These are phyloP conservation scores for Seriola aureovittata DNA, from an alignment of 2,113 vertebrate species.

Conservation along the genomic window DNA sequence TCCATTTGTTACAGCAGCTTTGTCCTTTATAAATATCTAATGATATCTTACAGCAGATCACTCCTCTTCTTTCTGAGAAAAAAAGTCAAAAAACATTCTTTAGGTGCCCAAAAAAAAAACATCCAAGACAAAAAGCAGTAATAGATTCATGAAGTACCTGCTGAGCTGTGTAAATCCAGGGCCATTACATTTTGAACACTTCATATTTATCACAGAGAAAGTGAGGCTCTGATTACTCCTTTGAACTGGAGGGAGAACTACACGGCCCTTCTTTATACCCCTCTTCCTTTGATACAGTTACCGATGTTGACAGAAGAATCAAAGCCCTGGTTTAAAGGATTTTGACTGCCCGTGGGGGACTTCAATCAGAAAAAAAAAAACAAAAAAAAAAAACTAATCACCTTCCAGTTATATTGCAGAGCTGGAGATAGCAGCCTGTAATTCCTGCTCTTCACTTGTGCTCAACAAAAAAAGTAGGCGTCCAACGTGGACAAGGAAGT, in stretches of 20 bases:
- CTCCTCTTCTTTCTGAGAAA: background rate
- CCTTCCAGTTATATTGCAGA: slow-evolving; percentile 43
- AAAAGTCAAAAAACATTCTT: background rate
- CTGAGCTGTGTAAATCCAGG: background rate
- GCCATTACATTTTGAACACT: background rate
- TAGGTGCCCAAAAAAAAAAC: background rate
- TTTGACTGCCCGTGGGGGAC: slow-evolving; percentile 30
- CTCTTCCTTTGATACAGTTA: slow-evolving; percentile 39
- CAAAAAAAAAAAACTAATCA: slow-evolving; percentile 18
- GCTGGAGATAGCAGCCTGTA: slow-evolving; percentile 54
- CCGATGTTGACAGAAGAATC: slow-evolving; percentile 50
- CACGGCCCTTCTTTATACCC: slow-evolving; percentile 14
- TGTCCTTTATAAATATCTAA: background rate
- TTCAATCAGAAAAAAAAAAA: slow-evolving; percentile 49
- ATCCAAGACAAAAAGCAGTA: background rate
- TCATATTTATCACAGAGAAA: slow-evolving; percentile 6
- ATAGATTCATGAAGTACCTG: background rate
- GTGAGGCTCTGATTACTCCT: slow-evolving; percentile 15
- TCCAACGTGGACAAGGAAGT: slow-evolving; percentile 29
- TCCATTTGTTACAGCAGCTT: background rate
- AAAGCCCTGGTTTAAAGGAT: slow-evolving; percentile 39
- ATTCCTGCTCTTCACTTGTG: slow-evolving; percentile 51
- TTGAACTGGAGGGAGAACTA: slow-evolving; percentile 10
- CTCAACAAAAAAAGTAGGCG: slow-evolving; percentile 55
- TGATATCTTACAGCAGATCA: background rate